Conservation (phyloP, 2,797 vertebrate species). For the Rousettus madagascariensis region DNA sequence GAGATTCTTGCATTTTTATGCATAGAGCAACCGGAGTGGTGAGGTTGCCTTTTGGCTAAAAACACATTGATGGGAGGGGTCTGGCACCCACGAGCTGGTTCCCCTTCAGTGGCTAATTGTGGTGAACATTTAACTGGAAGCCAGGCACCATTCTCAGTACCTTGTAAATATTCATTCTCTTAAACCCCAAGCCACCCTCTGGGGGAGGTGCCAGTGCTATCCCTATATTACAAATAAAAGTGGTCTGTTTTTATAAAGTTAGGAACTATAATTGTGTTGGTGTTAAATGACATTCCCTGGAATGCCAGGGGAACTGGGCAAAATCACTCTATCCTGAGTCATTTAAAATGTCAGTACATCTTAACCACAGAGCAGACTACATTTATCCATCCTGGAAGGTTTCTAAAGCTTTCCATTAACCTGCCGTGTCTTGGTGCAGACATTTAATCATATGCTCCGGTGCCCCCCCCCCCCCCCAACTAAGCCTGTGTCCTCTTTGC, state of each 20-base stretch:
- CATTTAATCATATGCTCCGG: background rate
- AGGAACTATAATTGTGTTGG: background rate
- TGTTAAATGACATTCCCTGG: background rate
- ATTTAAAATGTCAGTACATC: background rate
- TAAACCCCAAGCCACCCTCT: background rate
- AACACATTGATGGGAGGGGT: background rate
- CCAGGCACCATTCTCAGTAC: background rate
- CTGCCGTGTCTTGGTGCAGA: background rate
- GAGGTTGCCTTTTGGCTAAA: background rate
- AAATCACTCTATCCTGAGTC: background rate
- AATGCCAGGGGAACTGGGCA: background rate
- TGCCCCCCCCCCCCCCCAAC: background rate
- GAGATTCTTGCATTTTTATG: background rate
- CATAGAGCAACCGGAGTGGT: background rate
- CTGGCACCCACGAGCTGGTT: background rate
- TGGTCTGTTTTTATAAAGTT: background rate
- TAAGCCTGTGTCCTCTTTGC: background rate
- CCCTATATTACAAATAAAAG: background rate
- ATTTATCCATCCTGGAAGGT: background rate
- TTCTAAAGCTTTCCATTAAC: background rate
- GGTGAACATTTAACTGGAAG: background rate
- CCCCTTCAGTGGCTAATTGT: fast-evolving
- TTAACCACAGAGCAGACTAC: background rate
- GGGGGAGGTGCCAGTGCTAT: background rate
- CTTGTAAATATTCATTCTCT: background rate